Evolutionary conservation across 2,888 invertebrate species (phyloP), one percentile per base, ranked within the genome.

Genomic region (Rotaria socialis): DNA sequence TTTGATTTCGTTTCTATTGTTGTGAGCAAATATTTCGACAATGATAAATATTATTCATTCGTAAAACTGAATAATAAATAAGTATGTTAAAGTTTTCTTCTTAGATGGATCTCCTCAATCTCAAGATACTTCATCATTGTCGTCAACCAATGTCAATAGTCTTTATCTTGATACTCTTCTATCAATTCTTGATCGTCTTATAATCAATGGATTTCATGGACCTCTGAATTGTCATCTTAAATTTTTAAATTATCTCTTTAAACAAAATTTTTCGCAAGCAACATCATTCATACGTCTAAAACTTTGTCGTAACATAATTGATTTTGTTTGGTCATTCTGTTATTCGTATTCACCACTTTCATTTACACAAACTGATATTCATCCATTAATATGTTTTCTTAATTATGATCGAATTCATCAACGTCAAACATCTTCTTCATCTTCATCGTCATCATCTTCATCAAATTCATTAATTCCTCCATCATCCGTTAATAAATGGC

Each of bases 351-450:
- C 80, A 22, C 24, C 80, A 80, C 14, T 80, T 7, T 47, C 43
- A n/a, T 80, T 80, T 80, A 80, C 80, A n/a, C 47, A 47, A 47
- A 80, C 43, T 6, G 47, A 80, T n/a, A 47, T 80, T 10, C 80
- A 80, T 80, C 80, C 80, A 47, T n/a, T 80, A 11, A 80, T 80
- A 80, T 80, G 80, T 80, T 80, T 80, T 47, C 80, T 80, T 47
- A 80, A 80, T n/a, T 80, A 80, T 47, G 80, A 80, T 47, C 43
- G 80, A 24, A 35, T 67, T 67, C 67, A 67, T 35, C 35, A 55
- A 22, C 19, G 35, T 11, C 67, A n/a, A 67, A n/a, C 11, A 47
- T n/a, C 80, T 47, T 80, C 80, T 7, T 47, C 80, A 47, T 67
- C 67, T 6, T 19, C n/a, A 11, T n/a, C 43, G 7, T 80, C 47